These are phyloP conservation scores for Ptilodon capucinus DNA, from an alignment of 2,888 invertebrate species.

Conservation along the genomic window DNA sequence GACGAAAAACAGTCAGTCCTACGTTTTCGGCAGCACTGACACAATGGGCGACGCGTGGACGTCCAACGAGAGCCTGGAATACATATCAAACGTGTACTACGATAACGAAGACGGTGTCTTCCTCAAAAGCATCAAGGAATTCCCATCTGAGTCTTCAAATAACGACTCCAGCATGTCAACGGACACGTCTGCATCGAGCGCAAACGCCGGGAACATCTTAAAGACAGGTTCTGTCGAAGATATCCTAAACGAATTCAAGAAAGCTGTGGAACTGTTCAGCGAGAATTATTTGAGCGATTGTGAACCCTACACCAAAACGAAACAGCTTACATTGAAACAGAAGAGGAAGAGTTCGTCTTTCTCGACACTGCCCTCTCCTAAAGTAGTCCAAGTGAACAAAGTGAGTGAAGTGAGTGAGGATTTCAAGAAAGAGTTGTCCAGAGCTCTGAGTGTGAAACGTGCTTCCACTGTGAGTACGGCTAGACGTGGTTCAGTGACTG, in stretches of 20 bases:
- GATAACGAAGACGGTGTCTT: constrained; percentile 62
- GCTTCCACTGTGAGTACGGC: constrained; percentile 31
- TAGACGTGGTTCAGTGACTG: constrained; percentile 72
- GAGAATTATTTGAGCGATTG: constrained; percentile 73
- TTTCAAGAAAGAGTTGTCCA: constrained; percentile 64
- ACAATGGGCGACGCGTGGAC: constrained; percentile 64
- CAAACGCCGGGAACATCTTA: constrained; percentile 56
- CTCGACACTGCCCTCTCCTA: constrained; percentile 63
- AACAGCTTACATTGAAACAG: constrained; percentile 41
- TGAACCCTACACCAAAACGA: constrained; percentile 67
- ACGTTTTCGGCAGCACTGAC: constrained; percentile 60
- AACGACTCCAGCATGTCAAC: constrained; percentile 62
- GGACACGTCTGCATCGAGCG: constrained; percentile 62
- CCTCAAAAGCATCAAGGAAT: constrained; percentile 65
- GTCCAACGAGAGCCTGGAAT: constrained; percentile 68
- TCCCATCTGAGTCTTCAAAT: constrained; percentile 55
- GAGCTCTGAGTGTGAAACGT: constrained; percentile 52
- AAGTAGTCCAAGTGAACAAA: constrained; percentile 66
- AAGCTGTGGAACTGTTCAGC: constrained; percentile 71
- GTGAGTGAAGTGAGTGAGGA: constrained; percentile 65
- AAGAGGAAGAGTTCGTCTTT: constrained; percentile 70
- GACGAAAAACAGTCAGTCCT: constrained; percentile 53
- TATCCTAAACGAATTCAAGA: constrained; percentile 67
- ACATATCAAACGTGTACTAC: constrained; percentile 64
- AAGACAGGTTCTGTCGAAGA: constrained; percentile 65